Conservation (phyloP, 92 coral and sea anemone species). For the Diadumene lineata region DNA sequence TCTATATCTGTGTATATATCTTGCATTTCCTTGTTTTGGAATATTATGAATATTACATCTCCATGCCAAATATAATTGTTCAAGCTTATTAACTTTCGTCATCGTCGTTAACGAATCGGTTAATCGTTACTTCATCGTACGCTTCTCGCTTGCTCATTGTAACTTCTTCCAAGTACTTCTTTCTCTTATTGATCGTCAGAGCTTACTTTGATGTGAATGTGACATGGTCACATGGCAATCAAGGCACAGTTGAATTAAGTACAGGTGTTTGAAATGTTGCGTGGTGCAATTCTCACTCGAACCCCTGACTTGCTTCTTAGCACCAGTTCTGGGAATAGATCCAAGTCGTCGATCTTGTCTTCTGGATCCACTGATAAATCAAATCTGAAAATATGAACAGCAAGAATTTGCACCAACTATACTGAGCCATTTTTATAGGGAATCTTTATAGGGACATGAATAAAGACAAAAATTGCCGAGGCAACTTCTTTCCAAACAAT, state of each 20-base stretch:
- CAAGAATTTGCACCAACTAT: too few relatives aligned
- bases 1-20: neutral
- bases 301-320: conserved; percentile 65
- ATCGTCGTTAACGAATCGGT: conserved; percentile 2
- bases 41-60: neutral
- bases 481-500: too few relatives aligned
- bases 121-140: neutral
- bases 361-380: conserved; percentile 59
- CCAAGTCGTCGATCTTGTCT: conserved; percentile 44
- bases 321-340: conserved; percentile 71
- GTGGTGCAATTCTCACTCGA: conserved; percentile 53
- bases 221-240: conserved; percentile 2
- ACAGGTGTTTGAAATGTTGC: conserved; percentile 6
- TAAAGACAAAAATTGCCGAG: too few relatives aligned
- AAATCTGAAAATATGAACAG: conserved; percentile 42
- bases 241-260: neutral
- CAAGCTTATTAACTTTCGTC: too few relatives aligned
- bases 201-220: neutral
- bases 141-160: neutral
- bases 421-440: too few relatives aligned
- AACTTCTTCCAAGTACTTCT: too few relatives aligned
- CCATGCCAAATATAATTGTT: neutral
- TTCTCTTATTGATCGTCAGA: neutral
- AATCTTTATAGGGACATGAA: too few relatives aligned
- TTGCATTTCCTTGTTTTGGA: neutral